Evolutionary conservation across 2,888 invertebrate species (phyloP), one percentile per base, ranked within the genome.

Genomic region (Endomychus coccineus): DNA sequence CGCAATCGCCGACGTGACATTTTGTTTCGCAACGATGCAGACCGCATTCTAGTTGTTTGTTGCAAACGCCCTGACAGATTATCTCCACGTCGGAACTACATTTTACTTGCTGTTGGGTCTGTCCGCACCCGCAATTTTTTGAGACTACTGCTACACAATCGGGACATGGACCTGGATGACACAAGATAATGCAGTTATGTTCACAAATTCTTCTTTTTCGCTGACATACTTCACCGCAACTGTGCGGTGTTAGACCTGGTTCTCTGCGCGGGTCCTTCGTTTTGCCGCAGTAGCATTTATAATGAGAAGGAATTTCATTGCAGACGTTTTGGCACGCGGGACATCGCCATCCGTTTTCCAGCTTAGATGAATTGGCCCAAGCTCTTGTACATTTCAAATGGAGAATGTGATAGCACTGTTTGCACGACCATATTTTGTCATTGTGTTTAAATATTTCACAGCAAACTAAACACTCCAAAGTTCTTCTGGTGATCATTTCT

Each of bases 111-210:
- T 74, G 74, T 2, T 72, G 73, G 15, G 80, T 83, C 29, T 75
- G 36, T 0, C 85, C 85, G 55, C 91, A 92, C 2, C 84, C 85
- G 51, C 91, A 91, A 46, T 71, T 67, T 40, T 81, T 78, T 35
- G 64, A 69, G 9, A 87, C 77, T 53, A 81, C 82, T 1, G 85
- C 81, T 48, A 77, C 78, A 55, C 95, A 96, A 1, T 84, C 81
- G 2, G 92, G 91, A 66, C 96, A 96, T 0, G 94, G 91, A 0
- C 96, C 96, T 0, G 95, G 95, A 63, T 96, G 95, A 59, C 94
- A 95, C 1, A 83, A 71, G 49, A 91, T 66, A 7, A 78, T 81
- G 64, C 92, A 92, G 1, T 76, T 74, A 55, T 82, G 82, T 1
- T 70, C 63, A 58, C 78, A 74, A 40, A 46, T 70, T 12, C 73